Evolutionary conservation across 2,888 invertebrate genomes (phyloP).

Genomic region (Lumbricus terrestris): DNA sequence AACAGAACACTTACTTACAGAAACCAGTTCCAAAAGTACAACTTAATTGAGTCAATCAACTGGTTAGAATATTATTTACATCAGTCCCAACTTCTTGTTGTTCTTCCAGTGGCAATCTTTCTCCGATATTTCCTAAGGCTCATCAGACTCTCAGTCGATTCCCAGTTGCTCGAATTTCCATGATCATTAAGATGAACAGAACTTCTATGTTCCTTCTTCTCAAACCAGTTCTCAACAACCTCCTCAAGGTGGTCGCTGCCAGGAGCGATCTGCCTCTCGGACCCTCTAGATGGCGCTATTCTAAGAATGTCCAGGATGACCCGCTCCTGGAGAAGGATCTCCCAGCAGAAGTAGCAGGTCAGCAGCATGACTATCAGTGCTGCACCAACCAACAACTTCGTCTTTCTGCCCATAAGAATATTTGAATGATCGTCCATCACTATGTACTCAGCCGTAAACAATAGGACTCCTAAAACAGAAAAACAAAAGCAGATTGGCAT

Average conservation of each 20-base stretch:
- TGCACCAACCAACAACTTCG: background rate
- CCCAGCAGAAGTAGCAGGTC: conserved; percentile 21
- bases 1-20: background rate
- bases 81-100: background rate
- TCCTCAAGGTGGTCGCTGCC: conserved; percentile 8
- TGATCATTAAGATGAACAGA: background rate
- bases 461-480: background rate
- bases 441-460: background rate
- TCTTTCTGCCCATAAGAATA: conserved; percentile 4
- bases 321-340: conserved; percentile 15
- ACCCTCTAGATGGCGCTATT: background rate
- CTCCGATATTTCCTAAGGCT: background rate
- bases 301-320: conserved; percentile 17
- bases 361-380: conserved; percentile 4
- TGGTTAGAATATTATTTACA: background rate
- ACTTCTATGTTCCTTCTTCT: background rate
- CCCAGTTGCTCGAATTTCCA: background rate
- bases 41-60: background rate
- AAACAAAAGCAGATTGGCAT: background rate
- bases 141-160: background rate
- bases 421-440: conserved; percentile 4
- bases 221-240: conserved; percentile 17
- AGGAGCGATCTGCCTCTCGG: background rate
- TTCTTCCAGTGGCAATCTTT: background rate
- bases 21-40: background rate